Evolutionary conservation across 2,888 invertebrate genomes (phyloP), one percentile per base, ranked within the genome.

Genomic region (Drosophila borealis): DNA sequence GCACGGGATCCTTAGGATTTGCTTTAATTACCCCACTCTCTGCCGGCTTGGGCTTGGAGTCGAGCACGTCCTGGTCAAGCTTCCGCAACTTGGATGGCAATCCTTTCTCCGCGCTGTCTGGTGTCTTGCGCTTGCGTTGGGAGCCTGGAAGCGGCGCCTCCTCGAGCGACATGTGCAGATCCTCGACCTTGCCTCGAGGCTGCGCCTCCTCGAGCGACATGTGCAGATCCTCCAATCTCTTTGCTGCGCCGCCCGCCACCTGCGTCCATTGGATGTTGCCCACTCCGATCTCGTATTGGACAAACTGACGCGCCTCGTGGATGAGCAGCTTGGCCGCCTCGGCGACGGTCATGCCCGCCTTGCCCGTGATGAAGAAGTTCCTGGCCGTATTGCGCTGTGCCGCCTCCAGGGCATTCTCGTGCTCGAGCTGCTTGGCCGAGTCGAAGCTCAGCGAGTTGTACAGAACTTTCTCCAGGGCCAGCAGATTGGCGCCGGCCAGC

Each of bases 261-360:
- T 81, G 76, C 17, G 81, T 93, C 96, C 96, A 97, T 78, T 95
- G 94, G 29, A 96, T 95, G 78, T 95, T 94, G 19, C 93, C 93
- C 5, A 96, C 93, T 3, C 96, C 96, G 74, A 97, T 94, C 93
- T 97, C 96, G 80, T 94, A 93, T 92, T 96, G 93, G 34, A 95
- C 92, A 92, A 94, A 92, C 45, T 93, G 93, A 88, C 97, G 94
- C 29, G 98, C 98, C 92, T 97, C 97, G 17, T 93, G 89, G 19
- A 98, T 95, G 19, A 98, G 93, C 76, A 96, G 93, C 67, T 94
- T 92, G 4, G 98, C 97, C 5, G 98, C 98, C 92, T 98, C 96
- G 60, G 93, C 94, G 57, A 96, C 96, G 1, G 97, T 97, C 79
- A 98, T 92, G 36, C 97, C 97, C 80, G 95, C 94, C 90, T 94